Evolutionary conservation across 2,888 invertebrate genomes (phyloP), one percentile per base, ranked within the genome.

Genomic region (Agrochola litura): DNA sequence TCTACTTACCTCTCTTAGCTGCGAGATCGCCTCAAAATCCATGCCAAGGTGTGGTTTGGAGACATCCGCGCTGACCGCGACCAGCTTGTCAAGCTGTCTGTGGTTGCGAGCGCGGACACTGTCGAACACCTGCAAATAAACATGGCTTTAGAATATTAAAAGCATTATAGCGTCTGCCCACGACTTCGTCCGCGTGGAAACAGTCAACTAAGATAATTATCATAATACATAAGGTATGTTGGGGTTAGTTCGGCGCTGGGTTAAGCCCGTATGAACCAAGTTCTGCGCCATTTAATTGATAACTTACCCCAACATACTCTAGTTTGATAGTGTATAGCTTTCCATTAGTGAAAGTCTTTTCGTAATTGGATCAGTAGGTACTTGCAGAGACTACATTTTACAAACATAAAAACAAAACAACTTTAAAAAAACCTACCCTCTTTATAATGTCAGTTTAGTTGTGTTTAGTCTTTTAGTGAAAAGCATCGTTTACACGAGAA

Each of bases 61-160:
- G 46, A 97, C 97, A 91, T 98, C 98, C 0, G 98, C 98, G 30
- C 97, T 94, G n/a, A 98, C 94, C 0, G 97, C 97, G 70, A 96
- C 93, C 88, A 98, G 94, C 94, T 98, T 98, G 82, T 97, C 95
- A 84, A 98, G 93, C 80, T 97, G 97, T 0, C 95, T 93, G 0
- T 97, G 97, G 73, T 96, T 95, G 64, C 95, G 95, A 49, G 96
- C 94, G 6, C 97, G 97, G 66, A 98, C 87, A 69, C 96, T 94
- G 87, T 98, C 97, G 91, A 98, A 98, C 30, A 98, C 93, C 98
- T 97, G 65, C 16, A 37, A 73, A 19, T 19, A 46, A 8, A 30
- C 2, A 72, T 30, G 25, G 5, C 6, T 68, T 37, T 30, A 43
- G 6, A 66, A 49, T 19, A 43, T 19, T 6, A 25, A n/a, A n/a